Conservation (phyloP, 2,113 vertebrate genomes). For the Dasyprocta punctata region DNA sequence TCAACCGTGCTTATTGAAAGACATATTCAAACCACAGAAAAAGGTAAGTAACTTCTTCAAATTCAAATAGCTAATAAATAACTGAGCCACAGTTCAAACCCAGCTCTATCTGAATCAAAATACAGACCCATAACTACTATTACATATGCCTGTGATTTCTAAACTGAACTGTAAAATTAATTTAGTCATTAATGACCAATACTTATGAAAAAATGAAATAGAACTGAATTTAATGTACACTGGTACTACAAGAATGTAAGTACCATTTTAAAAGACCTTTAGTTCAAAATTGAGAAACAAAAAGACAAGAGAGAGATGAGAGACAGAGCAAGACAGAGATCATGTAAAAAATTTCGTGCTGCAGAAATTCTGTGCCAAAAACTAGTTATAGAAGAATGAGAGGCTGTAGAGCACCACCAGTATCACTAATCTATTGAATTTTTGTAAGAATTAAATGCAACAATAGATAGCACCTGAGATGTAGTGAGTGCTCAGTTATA, state of each 20-base stretch:
- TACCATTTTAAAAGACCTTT: background rate
- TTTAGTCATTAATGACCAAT: background rate
- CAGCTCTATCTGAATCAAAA: slow-evolving; percentile 25
- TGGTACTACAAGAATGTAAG: background rate
- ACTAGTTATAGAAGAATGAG: background rate
- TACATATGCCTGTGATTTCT: background rate
- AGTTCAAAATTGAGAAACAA: background rate
- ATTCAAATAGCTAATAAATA: background rate
- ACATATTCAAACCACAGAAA: background rate
- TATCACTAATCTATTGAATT: rapidly evolving
- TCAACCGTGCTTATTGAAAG: background rate
- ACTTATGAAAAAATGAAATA: background rate
- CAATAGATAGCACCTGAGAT: background rate
- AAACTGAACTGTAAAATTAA: background rate
- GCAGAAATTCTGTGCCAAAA: background rate
- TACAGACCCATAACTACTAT: background rate
- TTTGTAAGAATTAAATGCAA: background rate
- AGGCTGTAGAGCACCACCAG: background rate
- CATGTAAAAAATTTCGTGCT: background rate
- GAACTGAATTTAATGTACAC: background rate
- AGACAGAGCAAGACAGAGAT: background rate
- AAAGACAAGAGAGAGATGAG: background rate
- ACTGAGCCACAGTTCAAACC: background rate
- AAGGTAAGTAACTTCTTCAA: background rate
- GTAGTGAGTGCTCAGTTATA: background rate